Evolutionary conservation across 2,113 vertebrate genomes (phyloP), one percentile per base, ranked within the genome.

Genomic region (Rhynchopsitta pachyrhyncha): DNA sequence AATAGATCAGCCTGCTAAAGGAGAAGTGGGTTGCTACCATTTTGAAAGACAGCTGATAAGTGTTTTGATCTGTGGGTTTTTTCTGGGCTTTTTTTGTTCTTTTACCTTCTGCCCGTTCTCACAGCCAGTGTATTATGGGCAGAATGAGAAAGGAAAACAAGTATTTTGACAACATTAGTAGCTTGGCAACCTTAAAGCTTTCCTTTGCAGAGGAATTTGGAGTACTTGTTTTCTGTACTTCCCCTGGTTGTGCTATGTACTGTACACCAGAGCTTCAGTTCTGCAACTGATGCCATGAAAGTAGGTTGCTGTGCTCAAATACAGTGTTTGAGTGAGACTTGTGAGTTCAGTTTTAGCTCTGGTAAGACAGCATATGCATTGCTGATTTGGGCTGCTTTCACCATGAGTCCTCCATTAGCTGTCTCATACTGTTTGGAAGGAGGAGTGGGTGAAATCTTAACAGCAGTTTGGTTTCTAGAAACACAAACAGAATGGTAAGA

Each of bases 191-290:
- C 7, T 0, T 49, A 67, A 89, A 71, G 37, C 74, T 95, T 95
- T 94, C 47, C 66, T 94, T 91, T 91, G 74, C 62, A 84, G 66
- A 84, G 77, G 77, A 81, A 82, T 94, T 89, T 84, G 55, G 39
- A 76, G 62, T 60, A 33, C 81, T 82, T 84, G 33, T 5, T 20
- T 73, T 75, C 70, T 55, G 42, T 70, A 22, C 46, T 78, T 89
- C 19, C 18, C 66, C 35, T 53, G 73, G 50, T 39, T 62, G 50
- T 50, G 10, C 66, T 75, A 5, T 11, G 28, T 22, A 41, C 68
- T 63, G 37, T 17, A 39, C 50, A 63, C 47, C 27, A 88, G 39
- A 89, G 62, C 62, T 82, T 78, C 67, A 66, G 66, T 37, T 94
- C 52, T 60, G 66, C 60, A 67, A 22, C 29, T 44, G 50, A 39